These are phyloP conservation scores for Fregata magnificens DNA, from an alignment of 2,113 vertebrate genomes.

Conservation along the genomic window DNA sequence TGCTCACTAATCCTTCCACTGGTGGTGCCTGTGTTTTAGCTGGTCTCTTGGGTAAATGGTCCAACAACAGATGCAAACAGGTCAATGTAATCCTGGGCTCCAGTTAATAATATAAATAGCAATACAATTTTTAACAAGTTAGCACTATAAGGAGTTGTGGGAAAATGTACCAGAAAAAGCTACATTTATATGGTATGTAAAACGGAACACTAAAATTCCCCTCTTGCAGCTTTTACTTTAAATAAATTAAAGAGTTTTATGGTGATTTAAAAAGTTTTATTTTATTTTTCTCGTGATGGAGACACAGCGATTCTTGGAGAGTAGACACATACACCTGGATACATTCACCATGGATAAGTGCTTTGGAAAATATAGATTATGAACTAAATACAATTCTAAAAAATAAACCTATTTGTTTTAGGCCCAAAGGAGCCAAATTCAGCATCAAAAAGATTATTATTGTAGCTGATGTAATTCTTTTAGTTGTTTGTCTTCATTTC, in stretches of 20 bases:
- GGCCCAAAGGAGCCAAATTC: neutral
- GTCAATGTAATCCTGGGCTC: neutral
- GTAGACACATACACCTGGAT: neutral
- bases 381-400: neutral
- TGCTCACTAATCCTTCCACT: neutral
- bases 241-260: neutral
- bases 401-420: neutral
- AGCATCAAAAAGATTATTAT: neutral
- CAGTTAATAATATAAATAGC: neutral
- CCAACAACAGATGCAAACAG: neutral
- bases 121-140: neutral
- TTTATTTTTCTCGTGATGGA: neutral
- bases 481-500: constrained; percentile 75
- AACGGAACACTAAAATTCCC: neutral
- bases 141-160: neutral
- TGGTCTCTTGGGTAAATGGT: neutral
- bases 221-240: neutral
- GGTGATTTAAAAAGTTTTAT: neutral
- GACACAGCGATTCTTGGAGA: neutral
- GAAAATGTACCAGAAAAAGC: neutral
- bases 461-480: neutral
- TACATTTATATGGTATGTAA: neutral
- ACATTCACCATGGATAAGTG: neutral
- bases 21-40: neutral
- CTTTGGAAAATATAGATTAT: neutral